These are phyloP conservation scores for Momotus momota DNA, from an alignment of 2,797 vertebrate genomes.

Conservation along the genomic window DNA sequence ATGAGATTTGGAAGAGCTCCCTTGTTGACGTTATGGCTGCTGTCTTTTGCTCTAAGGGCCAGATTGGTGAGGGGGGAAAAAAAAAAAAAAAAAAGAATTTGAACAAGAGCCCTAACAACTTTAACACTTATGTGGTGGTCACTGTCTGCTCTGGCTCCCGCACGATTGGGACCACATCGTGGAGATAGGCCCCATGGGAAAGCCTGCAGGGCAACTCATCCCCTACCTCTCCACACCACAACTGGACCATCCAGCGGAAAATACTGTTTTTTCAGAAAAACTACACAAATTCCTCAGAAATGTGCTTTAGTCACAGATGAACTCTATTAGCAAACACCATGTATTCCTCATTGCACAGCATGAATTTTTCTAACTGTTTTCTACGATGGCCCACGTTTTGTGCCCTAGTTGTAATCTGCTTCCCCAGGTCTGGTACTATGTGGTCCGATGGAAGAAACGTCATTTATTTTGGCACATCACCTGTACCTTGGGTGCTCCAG, in stretches of 20 bases:
- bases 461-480: not conserved
- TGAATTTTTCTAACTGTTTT: not conserved
- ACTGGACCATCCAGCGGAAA: not conserved
- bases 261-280: not conserved
- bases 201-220: not conserved
- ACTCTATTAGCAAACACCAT: not conserved
- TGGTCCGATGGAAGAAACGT: not conserved
- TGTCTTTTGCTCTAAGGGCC: not conserved
- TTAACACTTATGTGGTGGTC: not conserved
- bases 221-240: not conserved
- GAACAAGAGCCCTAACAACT: not conserved
- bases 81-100: not conserved
- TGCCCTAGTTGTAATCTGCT: not conserved
- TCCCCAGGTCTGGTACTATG: not conserved
- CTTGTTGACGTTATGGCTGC: fast-evolving
- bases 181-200: not conserved
- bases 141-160: not conserved
- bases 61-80: not conserved
- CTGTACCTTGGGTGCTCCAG: not conserved
- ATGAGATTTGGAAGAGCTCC: not conserved
- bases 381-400: not conserved
- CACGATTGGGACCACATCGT: fast-evolving
- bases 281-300: not conserved
- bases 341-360: not conserved
- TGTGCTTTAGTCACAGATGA: not conserved